Evolutionary conservation across 2,113 vertebrate species (phyloP).

Genomic region (Sisor rabdophorus): DNA sequence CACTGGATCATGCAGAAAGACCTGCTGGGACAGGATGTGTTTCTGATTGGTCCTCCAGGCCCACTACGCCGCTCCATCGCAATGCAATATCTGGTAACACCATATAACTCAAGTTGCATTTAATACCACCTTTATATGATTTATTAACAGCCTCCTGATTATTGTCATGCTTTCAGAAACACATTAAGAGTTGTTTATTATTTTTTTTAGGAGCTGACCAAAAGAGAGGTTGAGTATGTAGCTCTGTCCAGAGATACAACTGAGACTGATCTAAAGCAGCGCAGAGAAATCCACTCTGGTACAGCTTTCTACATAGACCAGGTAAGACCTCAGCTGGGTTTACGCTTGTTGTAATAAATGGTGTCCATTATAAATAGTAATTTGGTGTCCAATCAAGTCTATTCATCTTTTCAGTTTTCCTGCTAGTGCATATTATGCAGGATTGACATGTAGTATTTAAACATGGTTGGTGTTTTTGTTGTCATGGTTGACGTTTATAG

Average conservation of each 20-base stretch:
- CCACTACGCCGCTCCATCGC: slow-evolving; percentile 89
- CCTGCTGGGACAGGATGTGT: slow-evolving; percentile 91
- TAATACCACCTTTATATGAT: neutral
- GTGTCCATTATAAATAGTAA: slow-evolving; percentile 6
- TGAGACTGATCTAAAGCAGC: slow-evolving; percentile 93
- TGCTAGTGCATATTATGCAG: neutral
- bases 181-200: neutral
- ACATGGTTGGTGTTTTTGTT: neutral
- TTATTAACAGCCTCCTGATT: neutral
- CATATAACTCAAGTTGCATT: neutral
- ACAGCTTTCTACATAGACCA: slow-evolving; percentile 95
- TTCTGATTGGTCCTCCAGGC: slow-evolving; percentile 94
- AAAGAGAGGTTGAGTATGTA: slow-evolving; percentile 88
- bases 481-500: neutral
- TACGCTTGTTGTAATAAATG: neutral
- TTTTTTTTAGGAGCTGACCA: slow-evolving; percentile 84
- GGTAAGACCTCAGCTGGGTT: slow-evolving; percentile 63
- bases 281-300: slow-evolving; percentile 87
- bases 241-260: slow-evolving; percentile 93
- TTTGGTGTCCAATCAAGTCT: neutral
- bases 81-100: slow-evolving; percentile 92
- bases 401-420: neutral
- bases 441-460: neutral
- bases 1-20: slow-evolving; percentile 99
- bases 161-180: neutral